Base-by-base conservation (phyloP, 1,140 invertebrate genomes). In the Lordiphosa mommai region DNA sequence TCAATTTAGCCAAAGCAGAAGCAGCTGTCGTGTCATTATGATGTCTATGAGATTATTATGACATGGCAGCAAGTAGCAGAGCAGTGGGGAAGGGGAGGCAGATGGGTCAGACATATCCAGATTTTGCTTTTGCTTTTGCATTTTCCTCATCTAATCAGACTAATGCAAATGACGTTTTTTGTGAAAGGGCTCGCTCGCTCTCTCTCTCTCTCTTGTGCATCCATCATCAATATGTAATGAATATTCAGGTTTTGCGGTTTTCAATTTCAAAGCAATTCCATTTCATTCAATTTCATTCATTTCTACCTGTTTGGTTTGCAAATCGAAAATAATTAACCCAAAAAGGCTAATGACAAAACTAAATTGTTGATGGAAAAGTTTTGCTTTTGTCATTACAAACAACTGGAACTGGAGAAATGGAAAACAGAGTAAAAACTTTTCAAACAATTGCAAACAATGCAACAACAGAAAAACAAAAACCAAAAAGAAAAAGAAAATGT, bases 81-180 rank as follows among this genome's bases (percentile, higher is more conserved):
- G 1, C 4, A 12, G 13, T 2, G 9, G 34, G 12, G 0, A 20
- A n/a, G 10, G 38, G 20, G 40, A 29, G 40, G 13, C 13, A 37
- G 12, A 14, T n/a, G 14, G 12, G 34, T 5, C 5, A 37, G 34
- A 8, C 12, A 37, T 14, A 13, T 5, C 10, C 12, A 13, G 9
- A 9, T 37, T 16, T 41, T 41, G 23, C 23, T n/a, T 55, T 33
- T 64, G 23, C 34, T 23, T 53, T 41, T 65, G 49, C 46, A 47
- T 65, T 34, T 34, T 16, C 37, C 13, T 13, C 49, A 49, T 55
- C 52, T 56, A 82, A 79, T 82, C 76, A 66, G 64, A 41, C 56
- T 74, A 79, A 79, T 79, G 76, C 70, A 74, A 68, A 61, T 76
- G 30, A n/a, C 41, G 40, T 60, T 70, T 64, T 51, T 13, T 44